Percentiles rank a stretch among this genome's conserved stretches.
Evolutionary conservation across 2,113 vertebrate genomes (phyloP).

Genomic region (Shinisaurus crocodilurus): DNA sequence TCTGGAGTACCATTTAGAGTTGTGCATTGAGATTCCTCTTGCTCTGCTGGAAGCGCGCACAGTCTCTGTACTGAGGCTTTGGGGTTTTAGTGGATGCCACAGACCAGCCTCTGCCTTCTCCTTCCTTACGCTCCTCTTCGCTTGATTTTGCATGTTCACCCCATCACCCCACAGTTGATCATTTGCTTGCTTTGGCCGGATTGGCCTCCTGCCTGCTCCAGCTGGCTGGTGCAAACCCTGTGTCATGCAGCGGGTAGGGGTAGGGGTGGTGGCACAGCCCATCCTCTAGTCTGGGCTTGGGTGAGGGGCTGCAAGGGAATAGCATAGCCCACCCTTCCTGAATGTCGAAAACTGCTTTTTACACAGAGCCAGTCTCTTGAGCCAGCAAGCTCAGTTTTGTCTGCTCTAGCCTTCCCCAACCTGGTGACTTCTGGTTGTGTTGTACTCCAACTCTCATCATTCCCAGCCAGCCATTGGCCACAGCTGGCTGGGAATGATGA

Average conservation of each 20-base stretch:
- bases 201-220: background rate
- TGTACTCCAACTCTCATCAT: background rate
- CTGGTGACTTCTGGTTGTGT: background rate
- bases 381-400: background rate
- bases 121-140: background rate
- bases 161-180: no score
- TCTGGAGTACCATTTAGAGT: background rate
- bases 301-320: background rate
- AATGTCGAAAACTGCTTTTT: background rate
- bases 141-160: no score
- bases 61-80: background rate
- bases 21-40: background rate
- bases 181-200: no score
- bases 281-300: no score
- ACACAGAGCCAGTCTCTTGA: background rate
- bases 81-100: background rate
- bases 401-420: background rate
- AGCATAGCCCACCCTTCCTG: background rate
- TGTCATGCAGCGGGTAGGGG: background rate
- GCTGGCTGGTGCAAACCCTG: no score
- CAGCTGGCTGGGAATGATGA: background rate
- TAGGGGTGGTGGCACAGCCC: background rate
- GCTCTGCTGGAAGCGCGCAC: background rate
- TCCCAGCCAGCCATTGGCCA: no score
- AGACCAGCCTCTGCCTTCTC: background rate